Percentiles rank a stretch among this genome's conserved stretches.
These are phyloP conservation scores for Siniperca obscura DNA, from an alignment of 2,797 vertebrate genomes.

Conservation along the genomic window DNA sequence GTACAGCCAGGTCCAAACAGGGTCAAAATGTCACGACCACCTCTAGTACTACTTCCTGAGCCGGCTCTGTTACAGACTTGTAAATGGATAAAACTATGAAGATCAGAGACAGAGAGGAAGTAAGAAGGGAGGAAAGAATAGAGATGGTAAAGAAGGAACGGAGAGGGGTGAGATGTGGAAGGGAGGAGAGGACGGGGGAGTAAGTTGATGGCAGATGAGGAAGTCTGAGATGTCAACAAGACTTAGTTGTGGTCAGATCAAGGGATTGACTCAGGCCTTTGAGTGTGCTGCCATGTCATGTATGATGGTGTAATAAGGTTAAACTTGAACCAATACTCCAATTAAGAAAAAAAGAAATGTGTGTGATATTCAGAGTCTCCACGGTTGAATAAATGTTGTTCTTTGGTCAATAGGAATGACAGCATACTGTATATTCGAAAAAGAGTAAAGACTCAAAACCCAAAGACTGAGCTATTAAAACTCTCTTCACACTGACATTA, in stretches of 20 bases:
- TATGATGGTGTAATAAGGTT: not conserved
- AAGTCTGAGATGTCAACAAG: constrained; percentile 53
- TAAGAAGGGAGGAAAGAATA: constrained; percentile 15
- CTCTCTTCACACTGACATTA: not conserved
- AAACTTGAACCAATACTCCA: not conserved
- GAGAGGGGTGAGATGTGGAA: not conserved
- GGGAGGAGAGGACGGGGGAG: constrained; percentile 44
- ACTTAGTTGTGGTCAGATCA: constrained; percentile 53
- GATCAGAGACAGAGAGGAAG: constrained; percentile 36
- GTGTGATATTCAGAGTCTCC: not conserved
- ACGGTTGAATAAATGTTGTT: too few relatives aligned
- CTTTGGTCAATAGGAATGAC: constrained; percentile 3
- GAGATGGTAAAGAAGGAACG: not conserved
- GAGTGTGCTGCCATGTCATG: constrained; percentile 14
- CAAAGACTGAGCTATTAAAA: too few relatives aligned
- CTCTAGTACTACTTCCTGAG: not conserved
- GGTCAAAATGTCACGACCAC: constrained; percentile 13
- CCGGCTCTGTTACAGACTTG: not conserved
- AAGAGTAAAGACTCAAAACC: not conserved
- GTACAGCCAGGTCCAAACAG: not conserved
- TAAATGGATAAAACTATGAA: not conserved
- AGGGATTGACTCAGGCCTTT: constrained; percentile 1
- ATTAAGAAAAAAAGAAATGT: not conserved
- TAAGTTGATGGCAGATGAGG: constrained; percentile 49
- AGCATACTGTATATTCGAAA: not conserved